Base-by-base conservation (phyloP, 2,888 invertebrate genomes). In the Cheilosia variabilis region DNA sequence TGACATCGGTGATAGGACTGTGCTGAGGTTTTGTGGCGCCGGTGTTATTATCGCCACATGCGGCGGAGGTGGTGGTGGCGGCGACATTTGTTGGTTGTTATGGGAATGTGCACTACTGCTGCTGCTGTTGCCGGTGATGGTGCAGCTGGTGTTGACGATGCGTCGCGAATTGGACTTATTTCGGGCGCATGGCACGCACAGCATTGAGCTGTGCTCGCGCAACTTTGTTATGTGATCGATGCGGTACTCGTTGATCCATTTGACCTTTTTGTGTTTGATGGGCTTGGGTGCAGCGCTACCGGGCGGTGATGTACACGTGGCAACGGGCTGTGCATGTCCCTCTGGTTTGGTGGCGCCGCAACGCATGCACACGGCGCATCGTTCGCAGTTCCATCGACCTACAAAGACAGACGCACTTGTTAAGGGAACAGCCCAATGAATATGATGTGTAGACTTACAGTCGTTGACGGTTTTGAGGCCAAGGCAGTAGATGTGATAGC, bases 401-500 rank as follows among this genome's bases (percentile, higher is more conserved):
- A 89, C 2, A 88, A 88, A 37, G 13, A 34, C 6, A 22, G 22
- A 1, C 4, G 13, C 4, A 1, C 2, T 4, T 19, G 4, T 10
- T 13, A 2, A 5, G 5, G 1, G 10, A 27, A 15, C 3, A 22
- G 2, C 1, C 4, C 22, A 22, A 10, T 2, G 1, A 43, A 24
- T 13, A 0, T 57, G 7, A 10, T 17, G 5, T 5, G 13, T 24
- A 27, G 17, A 90, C 92, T 90, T 87, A 94, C 98, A 98, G 87
- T 94, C 95, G 4, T 98, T 98, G 89, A 97, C 96, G 84, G 94
- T 93, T 82, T 94, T 93, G 53, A 98, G 92, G 6, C 97, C 97
- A 71, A 98, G 96, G 93, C 98, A 98, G 93, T 96, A 97, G 87
- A 97, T 96, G 92, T 98, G 98, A 93, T 96, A 98, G 92, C 98